Percentiles rank a stretch among this genome's conserved stretches.
Evolutionary conservation across 2,888 invertebrate genomes (phyloP).

Genomic region (Rhodophaea formosa): DNA sequence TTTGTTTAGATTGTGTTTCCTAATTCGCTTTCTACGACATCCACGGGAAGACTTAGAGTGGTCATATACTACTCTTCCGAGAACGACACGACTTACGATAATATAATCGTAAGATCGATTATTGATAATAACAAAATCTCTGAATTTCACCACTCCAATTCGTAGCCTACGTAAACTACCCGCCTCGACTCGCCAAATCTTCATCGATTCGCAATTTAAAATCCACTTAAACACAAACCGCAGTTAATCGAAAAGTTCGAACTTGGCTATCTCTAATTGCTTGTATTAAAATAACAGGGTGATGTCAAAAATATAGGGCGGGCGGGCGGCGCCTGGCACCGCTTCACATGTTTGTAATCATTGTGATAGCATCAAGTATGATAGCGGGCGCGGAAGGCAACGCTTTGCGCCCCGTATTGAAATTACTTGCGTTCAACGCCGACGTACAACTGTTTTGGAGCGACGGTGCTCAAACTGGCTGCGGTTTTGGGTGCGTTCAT

Average conservation of each 20-base stretch:
- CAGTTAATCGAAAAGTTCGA: conserved; percentile 78
- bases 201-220: conserved; percentile 60
- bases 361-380: conserved; percentile 80
- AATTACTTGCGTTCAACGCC: conserved; percentile 42
- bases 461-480: background rate
- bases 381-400: conserved; percentile 49
- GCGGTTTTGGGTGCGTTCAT: background rate
- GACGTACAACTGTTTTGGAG: conserved; percentile 7
- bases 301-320: conserved; percentile 78
- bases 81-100: no score
- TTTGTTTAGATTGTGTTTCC: no score
- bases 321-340: conserved; percentile 69
- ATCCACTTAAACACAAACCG: conserved; percentile 66
- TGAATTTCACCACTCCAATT: background rate
- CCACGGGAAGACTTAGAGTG: no score
- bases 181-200: background rate
- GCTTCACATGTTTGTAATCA: conserved; percentile 80
- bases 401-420: conserved; percentile 33
- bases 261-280: conserved; percentile 72
- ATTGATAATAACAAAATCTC: background rate
- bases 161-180: background rate
- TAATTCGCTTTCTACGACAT: no score
- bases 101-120: background rate
- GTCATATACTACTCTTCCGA: no score
- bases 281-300: conserved; percentile 78